These are phyloP conservation scores for Guaruba guarouba DNA, from an alignment of 2,113 vertebrate species.

Conservation along the genomic window DNA sequence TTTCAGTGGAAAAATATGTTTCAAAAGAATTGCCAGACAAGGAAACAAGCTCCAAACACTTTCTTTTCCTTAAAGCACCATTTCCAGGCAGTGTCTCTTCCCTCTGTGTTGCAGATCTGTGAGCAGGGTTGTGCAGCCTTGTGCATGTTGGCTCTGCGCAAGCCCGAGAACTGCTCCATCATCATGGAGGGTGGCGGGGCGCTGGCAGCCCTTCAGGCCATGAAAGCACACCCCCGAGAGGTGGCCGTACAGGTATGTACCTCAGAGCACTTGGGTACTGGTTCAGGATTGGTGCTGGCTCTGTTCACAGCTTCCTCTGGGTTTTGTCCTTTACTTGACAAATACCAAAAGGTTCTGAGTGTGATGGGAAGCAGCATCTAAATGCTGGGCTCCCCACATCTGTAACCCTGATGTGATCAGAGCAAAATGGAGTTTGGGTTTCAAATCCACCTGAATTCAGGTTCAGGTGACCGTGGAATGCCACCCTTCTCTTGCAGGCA, in stretches of 20 bases:
- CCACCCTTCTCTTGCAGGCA: neutral
- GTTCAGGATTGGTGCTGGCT: neutral
- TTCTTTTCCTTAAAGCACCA: rapidly evolving
- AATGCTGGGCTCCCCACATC: rapidly evolving
- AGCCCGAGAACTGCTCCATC: conserved; percentile 86
- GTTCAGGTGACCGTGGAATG: neutral
- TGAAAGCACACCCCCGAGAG: conserved; percentile 83
- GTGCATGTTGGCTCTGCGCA: conserved; percentile 87
- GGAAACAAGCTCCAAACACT: rapidly evolving
- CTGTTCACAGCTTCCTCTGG: rapidly evolving
- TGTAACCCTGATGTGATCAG: neutral
- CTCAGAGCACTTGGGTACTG: rapidly evolving
- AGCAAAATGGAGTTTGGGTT: neutral
- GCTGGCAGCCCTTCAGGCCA: conserved; percentile 85
- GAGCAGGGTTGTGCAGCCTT: conserved; percentile 91
- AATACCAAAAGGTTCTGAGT: rapidly evolving
- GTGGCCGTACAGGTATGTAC: conserved; percentile 84
- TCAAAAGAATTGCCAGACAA: rapidly evolving
- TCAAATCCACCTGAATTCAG: neutral
- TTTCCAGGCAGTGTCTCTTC: neutral
- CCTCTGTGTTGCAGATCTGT: conserved; percentile 79
- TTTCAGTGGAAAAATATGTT: neutral
- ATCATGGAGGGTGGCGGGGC: conserved; percentile 91
- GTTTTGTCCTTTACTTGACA: neutral
- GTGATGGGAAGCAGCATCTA: neutral